These are phyloP conservation scores for Eupsittula cactorum DNA, from an alignment of 2,113 vertebrate species.

Conservation along the genomic window DNA sequence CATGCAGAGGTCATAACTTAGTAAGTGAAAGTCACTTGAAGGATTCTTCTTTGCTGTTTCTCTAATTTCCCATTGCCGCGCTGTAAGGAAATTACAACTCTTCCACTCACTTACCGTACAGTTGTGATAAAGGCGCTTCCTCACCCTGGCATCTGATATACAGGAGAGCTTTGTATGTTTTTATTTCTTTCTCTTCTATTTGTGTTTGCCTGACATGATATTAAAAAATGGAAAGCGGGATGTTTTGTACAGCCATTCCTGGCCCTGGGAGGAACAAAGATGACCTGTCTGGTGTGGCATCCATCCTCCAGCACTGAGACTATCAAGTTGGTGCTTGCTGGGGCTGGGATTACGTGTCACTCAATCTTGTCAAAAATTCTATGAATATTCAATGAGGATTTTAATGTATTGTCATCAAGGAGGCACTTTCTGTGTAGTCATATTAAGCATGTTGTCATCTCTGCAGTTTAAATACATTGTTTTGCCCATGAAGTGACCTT, in stretches of 20 bases:
- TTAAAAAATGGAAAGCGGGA: not conserved
- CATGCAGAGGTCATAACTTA: slow-evolving; percentile 63
- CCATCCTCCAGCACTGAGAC: not conserved
- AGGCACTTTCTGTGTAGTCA: slow-evolving; percentile 72
- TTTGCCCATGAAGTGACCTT: slow-evolving; percentile 78
- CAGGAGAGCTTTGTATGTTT: not conserved
- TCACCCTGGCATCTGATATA: not conserved
- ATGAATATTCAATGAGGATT: slow-evolving; percentile 81
- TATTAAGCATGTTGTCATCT: slow-evolving; percentile 77
- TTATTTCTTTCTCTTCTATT: not conserved
- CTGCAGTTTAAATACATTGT: slow-evolving; percentile 74
- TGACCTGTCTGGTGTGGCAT: slow-evolving; percentile 29
- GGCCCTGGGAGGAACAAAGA: slow-evolving; percentile 25
- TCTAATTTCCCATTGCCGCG: not conserved
- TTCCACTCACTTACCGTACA: not conserved
- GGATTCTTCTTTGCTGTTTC: slow-evolving; percentile 44
- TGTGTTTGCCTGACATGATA: not conserved
- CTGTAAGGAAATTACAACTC: slow-evolving; percentile 36
- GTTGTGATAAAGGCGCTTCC: slow-evolving; percentile 12
- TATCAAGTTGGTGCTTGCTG: not conserved
- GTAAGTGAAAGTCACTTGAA: slow-evolving; percentile 56
- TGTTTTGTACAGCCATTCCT: not conserved
- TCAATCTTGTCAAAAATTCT: slow-evolving; percentile 76
- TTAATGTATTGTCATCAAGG: slow-evolving; percentile 78
- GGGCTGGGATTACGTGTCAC: slow-evolving; percentile 66